Base-by-base conservation (phyloP, 35 echinoderm and acorn worm genomes). In the Amphiura filiformis region DNA sequence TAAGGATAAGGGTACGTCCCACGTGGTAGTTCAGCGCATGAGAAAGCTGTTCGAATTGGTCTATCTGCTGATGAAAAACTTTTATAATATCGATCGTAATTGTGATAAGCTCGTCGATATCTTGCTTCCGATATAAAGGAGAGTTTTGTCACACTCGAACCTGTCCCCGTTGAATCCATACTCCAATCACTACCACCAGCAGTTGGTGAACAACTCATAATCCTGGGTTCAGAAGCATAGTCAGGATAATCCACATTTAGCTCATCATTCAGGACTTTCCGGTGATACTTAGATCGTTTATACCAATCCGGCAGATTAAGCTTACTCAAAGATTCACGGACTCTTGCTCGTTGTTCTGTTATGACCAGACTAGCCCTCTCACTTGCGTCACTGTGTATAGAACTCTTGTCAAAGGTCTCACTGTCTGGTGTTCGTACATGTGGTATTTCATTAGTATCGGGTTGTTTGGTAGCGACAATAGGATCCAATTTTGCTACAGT, bases 221-320 rank as follows among this genome's bases (percentile, higher is more conserved):
- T 52, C 23, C 89, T 82, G 32, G 89, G 89, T 33, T 85, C 82
- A 42, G 83, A 79, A 35, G 39, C 76, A 34, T 76, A 76, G 36
- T 91, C 83, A 0, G 81, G 41, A 1, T 83, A 39, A 31, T 75
- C 41, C 39, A 81, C 86, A 35, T 82, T 35, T n/a, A 89, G 39
- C 75, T 92, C 87, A 12, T 86, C 90, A 20, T 41, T 87, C 76
- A 89, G 65, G 26, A 92, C 82, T 18, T 86, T 86, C 30, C 89
- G 82, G 57, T 92, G 91, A 37, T 96, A 90, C 32, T 47, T 44
- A 26, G 94, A 96, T 39, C 92, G 86, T 52, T 86, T 84, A 86
- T 92, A 96, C 94, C 94, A 96, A 23, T 85, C 78, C 15, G 94
- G 94, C 38, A 96, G 56, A 32, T 87, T 88, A 49, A 96, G 85